Conservation (phyloP, 2,113 vertebrate species). For the Campylomormyrus numenius region DNA sequence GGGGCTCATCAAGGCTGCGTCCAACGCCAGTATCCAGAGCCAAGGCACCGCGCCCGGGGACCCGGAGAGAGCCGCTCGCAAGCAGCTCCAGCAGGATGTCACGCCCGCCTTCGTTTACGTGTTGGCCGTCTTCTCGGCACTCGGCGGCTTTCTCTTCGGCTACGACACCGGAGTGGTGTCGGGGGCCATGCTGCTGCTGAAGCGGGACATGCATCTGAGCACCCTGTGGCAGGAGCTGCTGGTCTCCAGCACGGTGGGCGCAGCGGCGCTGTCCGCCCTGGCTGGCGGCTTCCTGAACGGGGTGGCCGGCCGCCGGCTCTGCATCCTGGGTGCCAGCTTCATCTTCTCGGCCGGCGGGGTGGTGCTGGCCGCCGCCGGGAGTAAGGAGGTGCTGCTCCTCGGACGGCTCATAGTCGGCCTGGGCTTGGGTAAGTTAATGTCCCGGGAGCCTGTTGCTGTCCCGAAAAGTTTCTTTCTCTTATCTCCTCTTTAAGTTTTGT, state of each 20-base stretch:
- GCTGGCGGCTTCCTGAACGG: conserved; percentile 75
- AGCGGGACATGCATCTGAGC: conserved; percentile 79
- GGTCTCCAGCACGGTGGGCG: conserved; percentile 84
- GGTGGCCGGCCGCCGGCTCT: conserved; percentile 68
- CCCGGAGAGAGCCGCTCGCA: conserved; percentile 62
- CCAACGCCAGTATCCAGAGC: conserved; percentile 53
- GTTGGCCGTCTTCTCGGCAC: conserved; percentile 72
- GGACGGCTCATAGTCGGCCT: conserved; percentile 82
- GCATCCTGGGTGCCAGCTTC: conserved; percentile 80
- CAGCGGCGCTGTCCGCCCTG: conserved; percentile 79
- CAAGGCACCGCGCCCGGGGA: conserved; percentile 43
- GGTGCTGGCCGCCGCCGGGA: conserved; percentile 62
- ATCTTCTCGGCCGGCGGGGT: conserved; percentile 74
- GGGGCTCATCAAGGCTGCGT: conserved; percentile 58
- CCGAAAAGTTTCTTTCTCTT: not conserved
- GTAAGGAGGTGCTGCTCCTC: conserved; percentile 74
- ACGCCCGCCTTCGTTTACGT: conserved; percentile 66
- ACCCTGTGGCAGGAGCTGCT: conserved; percentile 91
- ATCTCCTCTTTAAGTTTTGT: not conserved
- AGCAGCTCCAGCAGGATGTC: conserved; percentile 59
- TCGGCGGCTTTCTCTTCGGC: conserved; percentile 92
- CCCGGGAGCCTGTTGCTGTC: not conserved
- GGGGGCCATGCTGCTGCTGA: conserved; percentile 88
- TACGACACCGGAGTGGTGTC: conserved; percentile 96
- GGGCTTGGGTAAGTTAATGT: conserved; percentile 77